phyloP scores from a whole-genome alignment of 2,888 invertebrate species.

The Carabus problematicus region DNA sequence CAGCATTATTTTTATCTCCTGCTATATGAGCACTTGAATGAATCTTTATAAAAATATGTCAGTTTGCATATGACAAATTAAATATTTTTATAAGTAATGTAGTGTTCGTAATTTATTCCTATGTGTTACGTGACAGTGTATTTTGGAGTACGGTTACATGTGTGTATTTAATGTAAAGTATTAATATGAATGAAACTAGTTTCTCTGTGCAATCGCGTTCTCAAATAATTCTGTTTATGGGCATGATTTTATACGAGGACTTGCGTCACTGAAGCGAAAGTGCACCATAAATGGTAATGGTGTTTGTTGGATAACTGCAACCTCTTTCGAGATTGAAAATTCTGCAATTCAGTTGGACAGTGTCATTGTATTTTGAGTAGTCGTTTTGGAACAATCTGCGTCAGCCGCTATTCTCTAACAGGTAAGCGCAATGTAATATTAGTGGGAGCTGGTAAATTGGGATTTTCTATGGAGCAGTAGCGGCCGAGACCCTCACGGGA shows the following conservation, averaged over 20 bases:
- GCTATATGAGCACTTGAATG: background rate
- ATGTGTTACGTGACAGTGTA: too few species aligned
- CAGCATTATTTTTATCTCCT: background rate
- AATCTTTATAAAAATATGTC: conserved; percentile 5
- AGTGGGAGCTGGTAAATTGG: conserved; percentile 43
- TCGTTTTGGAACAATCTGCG: too few species aligned
- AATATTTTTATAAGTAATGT: conserved; percentile 1
- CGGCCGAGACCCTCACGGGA: conserved; percentile 42
- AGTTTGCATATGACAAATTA: conserved; percentile 9
- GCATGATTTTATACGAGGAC: conserved; percentile 32
- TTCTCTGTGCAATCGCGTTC: conserved; percentile 26
- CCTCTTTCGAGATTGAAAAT: background rate
- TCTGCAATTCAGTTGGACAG: too few species aligned
- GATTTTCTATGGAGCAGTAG: conserved; percentile 46
- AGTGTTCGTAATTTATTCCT: background rate
- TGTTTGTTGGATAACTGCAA: background rate
- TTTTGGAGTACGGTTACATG: too few species aligned
- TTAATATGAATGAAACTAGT: conserved; percentile 7
- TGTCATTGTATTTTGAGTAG: too few species aligned
- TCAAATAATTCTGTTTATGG: conserved; percentile 38
- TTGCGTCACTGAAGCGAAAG: conserved; percentile 33
- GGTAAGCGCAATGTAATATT: too few species aligned
- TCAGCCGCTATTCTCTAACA: too few species aligned
- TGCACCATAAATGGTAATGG: background rate
- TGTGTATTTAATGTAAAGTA: too few species aligned